Evolutionary conservation across 2,888 invertebrate genomes (phyloP).

Genomic region (Macaria notata): DNA sequence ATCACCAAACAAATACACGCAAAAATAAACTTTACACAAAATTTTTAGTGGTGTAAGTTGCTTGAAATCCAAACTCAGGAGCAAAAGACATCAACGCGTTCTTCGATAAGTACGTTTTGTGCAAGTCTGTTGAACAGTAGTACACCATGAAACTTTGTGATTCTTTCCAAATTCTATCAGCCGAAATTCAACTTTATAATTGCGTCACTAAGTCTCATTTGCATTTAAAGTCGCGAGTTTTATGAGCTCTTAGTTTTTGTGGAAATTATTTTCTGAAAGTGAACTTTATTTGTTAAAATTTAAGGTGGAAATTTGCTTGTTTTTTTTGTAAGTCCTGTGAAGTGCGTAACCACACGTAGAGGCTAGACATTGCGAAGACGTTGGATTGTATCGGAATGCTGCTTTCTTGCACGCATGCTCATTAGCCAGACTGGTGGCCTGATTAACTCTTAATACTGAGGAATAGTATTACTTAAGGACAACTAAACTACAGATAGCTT

Average conservation of each 20-base stretch:
- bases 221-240: too few relatives aligned
- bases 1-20: conserved; percentile 3
- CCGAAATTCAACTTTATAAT: conserved; percentile 5
- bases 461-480: too few relatives aligned
- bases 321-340: conserved; percentile 20
- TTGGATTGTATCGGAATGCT: conserved; percentile 14
- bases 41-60: neutral
- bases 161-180: conserved; percentile 3
- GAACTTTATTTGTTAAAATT: too few relatives aligned
- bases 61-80: conserved; percentile 8
- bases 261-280: too few relatives aligned
- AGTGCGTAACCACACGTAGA: conserved; percentile 20
- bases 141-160: neutral
- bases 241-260: too few relatives aligned
- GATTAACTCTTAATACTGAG: too few relatives aligned
- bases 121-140: conserved; percentile 19
- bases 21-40: conserved; percentile 2
- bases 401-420: conserved; percentile 17
- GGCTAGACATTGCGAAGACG: conserved; percentile 70
- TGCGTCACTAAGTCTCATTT: conserved; percentile 3
- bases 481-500: too few relatives aligned
- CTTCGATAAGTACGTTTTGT: conserved; percentile 3
- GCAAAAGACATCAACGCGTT: conserved; percentile 27
- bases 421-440: neutral
- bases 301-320: too few relatives aligned